Evolutionary conservation across 2,888 invertebrate genomes (phyloP), one percentile per base, ranked within the genome.

Genomic region (Eristalinus sepulchralis): DNA sequence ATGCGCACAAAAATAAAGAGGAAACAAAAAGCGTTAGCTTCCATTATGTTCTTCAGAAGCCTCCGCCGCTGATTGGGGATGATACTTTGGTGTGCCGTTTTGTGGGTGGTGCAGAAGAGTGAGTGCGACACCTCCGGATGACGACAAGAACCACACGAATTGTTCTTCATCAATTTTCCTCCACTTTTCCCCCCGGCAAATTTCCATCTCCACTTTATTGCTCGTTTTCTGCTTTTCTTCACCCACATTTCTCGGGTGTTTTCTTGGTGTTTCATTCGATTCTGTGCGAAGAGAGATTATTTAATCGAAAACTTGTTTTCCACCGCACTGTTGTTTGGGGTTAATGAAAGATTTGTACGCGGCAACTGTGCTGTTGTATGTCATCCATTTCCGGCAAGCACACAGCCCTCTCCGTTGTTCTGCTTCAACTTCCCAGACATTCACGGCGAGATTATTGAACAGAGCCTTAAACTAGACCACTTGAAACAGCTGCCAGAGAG

Each of bases 1-100:
- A 36, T 75, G 64, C 72, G 39, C 63, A 47, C 47, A 27, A 60
- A 27, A 27, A 71, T 31, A 31, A 63, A 62, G 33, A 5, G 27
- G 27, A 34, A 33, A 31, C 31, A 47, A 72, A 62, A 17, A 36
- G 17, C 2, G 24, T 57, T 55, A 22, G 20, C 57, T 57, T 57
- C 57, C 57, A 57, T 57, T 27, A 47, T 47, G 17, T 47, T 8
- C 17, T 17, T 47, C 47, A 17, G 8, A 47, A 17, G 27, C 27
- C 27, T 27, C 47, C 47, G n/a, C 47, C 47, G 17, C 47, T 8
- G 47, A 17, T 17, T 17, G 6, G 47, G 17, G 47, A 47, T 17
- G 47, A 47, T 17, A 17, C 17, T 47, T 17, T 17, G 47, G 47
- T 17, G 47, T 17, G 47, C 6, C 8, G 17, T 9, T 55, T 20